These are phyloP conservation scores for Diadema setosum DNA, from an alignment of 35 echinoderm and acorn worm species.

Conservation along the genomic window DNA sequence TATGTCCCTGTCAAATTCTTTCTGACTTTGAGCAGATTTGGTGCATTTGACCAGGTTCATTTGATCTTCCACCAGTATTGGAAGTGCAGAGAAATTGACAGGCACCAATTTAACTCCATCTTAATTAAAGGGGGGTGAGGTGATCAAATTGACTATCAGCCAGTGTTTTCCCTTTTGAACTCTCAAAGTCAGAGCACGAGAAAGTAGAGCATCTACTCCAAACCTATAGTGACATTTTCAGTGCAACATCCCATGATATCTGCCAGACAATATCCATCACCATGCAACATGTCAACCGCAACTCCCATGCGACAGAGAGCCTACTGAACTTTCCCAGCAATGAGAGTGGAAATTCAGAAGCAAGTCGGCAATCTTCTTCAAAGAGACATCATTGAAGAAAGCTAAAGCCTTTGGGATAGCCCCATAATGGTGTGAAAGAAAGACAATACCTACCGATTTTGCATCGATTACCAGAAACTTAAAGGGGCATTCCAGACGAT, in stretches of 20 bases:
- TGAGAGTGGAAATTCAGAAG: conserved; percentile 13
- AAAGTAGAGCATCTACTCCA: conserved; percentile 12
- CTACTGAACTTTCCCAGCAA: conserved; percentile 28
- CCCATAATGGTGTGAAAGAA: conserved; percentile 54
- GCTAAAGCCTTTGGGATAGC: conserved; percentile 11
- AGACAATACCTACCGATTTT: conserved; percentile 9
- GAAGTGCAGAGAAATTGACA: too few species aligned
- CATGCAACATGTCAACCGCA: background rate
- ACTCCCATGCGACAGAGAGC: conserved; percentile 2
- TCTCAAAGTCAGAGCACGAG: background rate
- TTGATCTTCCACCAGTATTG: too few species aligned
- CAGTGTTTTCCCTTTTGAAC: background rate
- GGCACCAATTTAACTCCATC: too few species aligned
- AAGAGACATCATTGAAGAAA: conserved; percentile 45
- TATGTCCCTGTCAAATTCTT: too few species aligned
- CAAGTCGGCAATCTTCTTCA: background rate
- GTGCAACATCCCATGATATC: background rate
- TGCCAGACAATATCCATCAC: conserved; percentile 19
- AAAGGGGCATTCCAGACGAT: too few species aligned
- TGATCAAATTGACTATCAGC: too few species aligned
- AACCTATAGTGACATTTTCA: background rate
- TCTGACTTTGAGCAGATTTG: too few species aligned
- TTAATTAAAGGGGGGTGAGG: too few species aligned
- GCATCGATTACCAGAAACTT: too few species aligned
- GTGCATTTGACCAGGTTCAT: too few species aligned